Conservation (phyloP, 1,140 invertebrate species). For the Neodiprion fabricii region DNA sequence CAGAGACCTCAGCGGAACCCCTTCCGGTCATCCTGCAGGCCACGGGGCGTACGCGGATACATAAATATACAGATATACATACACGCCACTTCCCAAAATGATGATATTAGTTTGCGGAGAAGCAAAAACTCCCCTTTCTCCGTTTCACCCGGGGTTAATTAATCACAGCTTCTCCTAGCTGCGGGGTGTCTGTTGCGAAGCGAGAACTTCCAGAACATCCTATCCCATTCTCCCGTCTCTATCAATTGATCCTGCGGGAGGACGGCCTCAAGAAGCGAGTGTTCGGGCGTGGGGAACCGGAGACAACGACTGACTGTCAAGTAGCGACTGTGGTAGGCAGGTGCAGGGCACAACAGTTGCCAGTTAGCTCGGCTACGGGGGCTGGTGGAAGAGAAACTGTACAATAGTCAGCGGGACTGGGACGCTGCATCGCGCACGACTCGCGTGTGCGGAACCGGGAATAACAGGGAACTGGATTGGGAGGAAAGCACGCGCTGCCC, state of each 20-base stretch:
- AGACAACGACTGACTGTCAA: background rate
- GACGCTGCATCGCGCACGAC: too few relatives aligned
- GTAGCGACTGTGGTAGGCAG: background rate
- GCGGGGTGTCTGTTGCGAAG: too few relatives aligned
- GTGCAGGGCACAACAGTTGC: background rate
- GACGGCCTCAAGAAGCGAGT: background rate
- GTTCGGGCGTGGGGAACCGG: background rate
- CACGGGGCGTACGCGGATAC: too few relatives aligned
- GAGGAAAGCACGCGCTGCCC: background rate
- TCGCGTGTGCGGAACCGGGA: background rate
- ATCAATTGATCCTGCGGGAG: background rate
- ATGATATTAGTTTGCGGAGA: background rate
- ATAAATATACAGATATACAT: too few relatives aligned
- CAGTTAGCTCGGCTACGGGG: background rate
- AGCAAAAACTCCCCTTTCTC: background rate
- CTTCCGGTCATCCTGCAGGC: too few relatives aligned
- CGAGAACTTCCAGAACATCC: too few relatives aligned
- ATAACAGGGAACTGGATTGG: background rate
- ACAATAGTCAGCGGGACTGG: too few relatives aligned
- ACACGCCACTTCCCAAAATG: background rate
- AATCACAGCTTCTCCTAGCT: background rate
- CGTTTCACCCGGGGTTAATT: slow-evolving; percentile 2
- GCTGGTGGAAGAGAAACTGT: background rate
- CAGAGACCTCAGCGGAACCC: too few relatives aligned
- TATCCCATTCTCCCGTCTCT: background rate